Evolutionary conservation across 2,888 invertebrate genomes (phyloP).

Genomic region (Zaprionus bogoriensis): DNA sequence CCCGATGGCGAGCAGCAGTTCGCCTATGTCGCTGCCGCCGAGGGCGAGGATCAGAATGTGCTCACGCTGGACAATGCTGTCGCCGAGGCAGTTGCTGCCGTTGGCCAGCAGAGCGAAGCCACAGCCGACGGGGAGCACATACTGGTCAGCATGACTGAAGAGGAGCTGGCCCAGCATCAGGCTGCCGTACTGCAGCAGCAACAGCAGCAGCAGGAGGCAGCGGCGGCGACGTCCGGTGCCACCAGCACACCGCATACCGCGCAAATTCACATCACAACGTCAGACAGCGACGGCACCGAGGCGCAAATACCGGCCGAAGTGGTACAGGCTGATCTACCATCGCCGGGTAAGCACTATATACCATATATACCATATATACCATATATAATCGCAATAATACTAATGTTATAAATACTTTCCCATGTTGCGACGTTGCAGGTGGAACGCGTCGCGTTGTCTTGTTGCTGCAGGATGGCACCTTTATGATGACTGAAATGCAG

Average conservation of each 20-base stretch:
- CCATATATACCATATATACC: not conserved
- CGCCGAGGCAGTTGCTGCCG: slow-evolving; percentile 81
- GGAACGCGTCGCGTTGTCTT: slow-evolving; percentile 92
- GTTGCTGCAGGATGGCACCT: slow-evolving; percentile 92
- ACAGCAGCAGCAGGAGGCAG: slow-evolving; percentile 41
- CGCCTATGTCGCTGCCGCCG: slow-evolving; percentile 86
- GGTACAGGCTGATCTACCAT: slow-evolving; percentile 92
- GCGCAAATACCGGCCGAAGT: slow-evolving; percentile 94
- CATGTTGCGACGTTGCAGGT: slow-evolving; percentile 83
- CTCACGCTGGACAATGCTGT: slow-evolving; percentile 82
- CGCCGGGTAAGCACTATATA: slow-evolving; percentile 86
- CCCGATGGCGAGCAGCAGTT: slow-evolving; percentile 90
- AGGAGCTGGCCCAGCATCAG: slow-evolving; percentile 79
- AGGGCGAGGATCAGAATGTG: slow-evolving; percentile 85
- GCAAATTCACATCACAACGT: slow-evolving; percentile 66
- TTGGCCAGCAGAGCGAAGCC: slow-evolving; percentile 78
- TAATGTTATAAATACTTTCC: not conserved
- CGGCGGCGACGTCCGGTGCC: slow-evolving; percentile 23
- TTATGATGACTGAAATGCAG: slow-evolving; percentile 94
- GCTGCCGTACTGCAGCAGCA: slow-evolving; percentile 64
- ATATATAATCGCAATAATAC: not conserved
- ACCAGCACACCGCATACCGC: slow-evolving; percentile 55
- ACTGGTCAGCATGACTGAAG: slow-evolving; percentile 80
- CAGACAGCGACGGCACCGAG: slow-evolving; percentile 84
- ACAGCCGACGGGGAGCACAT: slow-evolving; percentile 74